phyloP scores from a whole-genome alignment of 1,140 invertebrate genomes.

The Bombus terrestris region DNA sequence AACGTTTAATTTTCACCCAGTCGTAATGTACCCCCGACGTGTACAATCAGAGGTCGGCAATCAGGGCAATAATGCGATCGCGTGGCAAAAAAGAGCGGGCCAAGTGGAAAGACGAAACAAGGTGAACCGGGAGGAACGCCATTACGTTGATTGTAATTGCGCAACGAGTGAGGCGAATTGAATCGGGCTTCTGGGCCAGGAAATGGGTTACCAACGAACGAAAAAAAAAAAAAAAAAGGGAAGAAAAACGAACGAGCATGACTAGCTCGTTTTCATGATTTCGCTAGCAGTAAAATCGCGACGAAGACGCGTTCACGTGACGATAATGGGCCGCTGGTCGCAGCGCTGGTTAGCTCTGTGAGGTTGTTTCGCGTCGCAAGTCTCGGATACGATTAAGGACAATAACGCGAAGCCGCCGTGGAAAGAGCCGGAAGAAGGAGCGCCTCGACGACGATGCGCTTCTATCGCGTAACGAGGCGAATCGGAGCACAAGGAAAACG shows the following conservation, averaged over 20 bases:
- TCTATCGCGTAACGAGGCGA: slow-evolving; percentile 17
- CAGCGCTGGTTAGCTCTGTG: neutral
- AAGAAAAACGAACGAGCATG: neutral
- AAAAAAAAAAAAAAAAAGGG: neutral
- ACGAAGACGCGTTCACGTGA: slow-evolving; percentile 3
- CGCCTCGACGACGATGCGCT: neutral
- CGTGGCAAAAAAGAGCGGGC: neutral
- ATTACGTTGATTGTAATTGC: slow-evolving; percentile 71
- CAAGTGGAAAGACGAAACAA: slow-evolving; percentile 38
- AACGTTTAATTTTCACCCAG: slow-evolving; percentile 2
- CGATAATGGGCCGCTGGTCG: slow-evolving; percentile 27
- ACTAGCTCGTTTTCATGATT: slow-evolving; percentile 48
- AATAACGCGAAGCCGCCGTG: slow-evolving; percentile 15
- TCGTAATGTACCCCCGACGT: neutral
- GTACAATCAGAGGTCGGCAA: slow-evolving; percentile 43
- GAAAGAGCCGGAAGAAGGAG: neutral
- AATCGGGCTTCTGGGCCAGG: slow-evolving; percentile 17
- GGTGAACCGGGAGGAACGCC: slow-evolving; percentile 48
- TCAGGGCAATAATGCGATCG: slow-evolving; percentile 57
- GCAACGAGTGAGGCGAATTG: slow-evolving; percentile 52
- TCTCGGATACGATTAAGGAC: slow-evolving; percentile 39
- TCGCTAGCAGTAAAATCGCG: neutral
- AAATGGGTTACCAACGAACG: neutral
- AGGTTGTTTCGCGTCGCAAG: slow-evolving; percentile 23
- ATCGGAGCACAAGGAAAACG: neutral